Conservation (phyloP, 2,888 invertebrate genomes). For the Criorhina ranunculi region DNA sequence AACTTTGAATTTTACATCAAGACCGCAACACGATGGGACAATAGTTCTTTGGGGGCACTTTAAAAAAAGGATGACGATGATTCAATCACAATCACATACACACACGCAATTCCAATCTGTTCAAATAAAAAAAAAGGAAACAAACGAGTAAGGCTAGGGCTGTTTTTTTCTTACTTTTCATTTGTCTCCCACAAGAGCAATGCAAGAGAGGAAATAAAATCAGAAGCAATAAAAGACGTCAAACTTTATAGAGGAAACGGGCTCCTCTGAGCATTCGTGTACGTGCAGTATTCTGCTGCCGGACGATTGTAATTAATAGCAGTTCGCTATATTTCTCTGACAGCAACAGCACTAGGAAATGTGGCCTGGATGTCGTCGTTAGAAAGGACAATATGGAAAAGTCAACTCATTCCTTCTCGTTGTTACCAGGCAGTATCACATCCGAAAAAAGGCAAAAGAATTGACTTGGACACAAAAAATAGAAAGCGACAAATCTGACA, state of each 20-base stretch:
- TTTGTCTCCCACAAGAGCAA: conserved; percentile 16
- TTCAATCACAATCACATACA: conserved; percentile 67
- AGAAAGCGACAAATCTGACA: conserved; percentile 32
- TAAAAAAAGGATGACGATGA: conserved; percentile 60
- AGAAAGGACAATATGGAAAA: conserved; percentile 66
- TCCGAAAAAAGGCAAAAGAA: conserved; percentile 60
- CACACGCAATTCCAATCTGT: conserved; percentile 51
- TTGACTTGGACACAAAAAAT: conserved; percentile 7
- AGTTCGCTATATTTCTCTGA: conserved; percentile 68
- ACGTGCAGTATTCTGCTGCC: conserved; percentile 37
- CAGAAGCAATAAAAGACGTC: conserved; percentile 34
- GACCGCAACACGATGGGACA: conserved; percentile 44
- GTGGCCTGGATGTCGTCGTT: conserved; percentile 68
- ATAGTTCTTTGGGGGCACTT: conserved; percentile 47
- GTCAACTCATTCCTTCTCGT: conserved; percentile 59
- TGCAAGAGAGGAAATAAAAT: conserved; percentile 50
- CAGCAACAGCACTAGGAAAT: conserved; percentile 67
- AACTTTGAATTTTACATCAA: conserved; percentile 53
- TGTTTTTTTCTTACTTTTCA: conserved; percentile 23
- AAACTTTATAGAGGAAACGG: conserved; percentile 52
- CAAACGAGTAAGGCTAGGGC: conserved; percentile 37
- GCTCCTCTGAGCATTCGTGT: conserved; percentile 13
- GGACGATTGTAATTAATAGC: conserved; percentile 71
- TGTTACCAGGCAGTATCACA: conserved; percentile 51
- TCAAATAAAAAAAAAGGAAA: conserved; percentile 27